Base-by-base conservation (phyloP, 2,888 invertebrate genomes). In the Chalcis sispes region DNA sequence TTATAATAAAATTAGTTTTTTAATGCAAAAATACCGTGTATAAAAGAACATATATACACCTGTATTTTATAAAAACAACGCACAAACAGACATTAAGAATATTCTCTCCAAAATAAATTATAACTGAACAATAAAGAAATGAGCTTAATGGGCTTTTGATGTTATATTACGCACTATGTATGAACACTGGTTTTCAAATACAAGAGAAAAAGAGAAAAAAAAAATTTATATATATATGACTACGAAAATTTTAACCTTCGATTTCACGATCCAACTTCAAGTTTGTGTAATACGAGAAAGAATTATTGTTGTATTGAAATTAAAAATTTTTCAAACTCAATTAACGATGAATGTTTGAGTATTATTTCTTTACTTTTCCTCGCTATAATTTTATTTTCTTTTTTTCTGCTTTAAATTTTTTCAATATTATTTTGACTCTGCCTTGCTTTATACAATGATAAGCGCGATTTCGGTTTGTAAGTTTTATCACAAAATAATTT, bases 401-500 rank as follows among this genome's bases (percentile, higher is more conserved):
- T n/a, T 65, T 46, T 64, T 58, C 52, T 3, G 3, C 20, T 18
- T 61, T 27, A 25, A 32, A 64, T 59, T 27, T 50, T 64, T 73
- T 52, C 36, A 54, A 65, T 70, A 58, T 64, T 15, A 27, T 66
- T 15, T 66, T 15, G 18, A 66, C 29, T 65, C 61, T 58, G 32
- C n/a, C 15, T 77, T 54, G 64, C 54, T 15, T 67, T 61, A 42
- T 18, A n/a, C 32, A 56, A 48, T 18, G 32, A 29, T 48, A 40
- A 62, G 42, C 59, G 54, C 48, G 64, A 77, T 72, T 69, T 54
- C 59, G 42, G 29, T 52, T 65, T 52, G 27, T 15, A 72, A 62
- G 74, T 74, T 72, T 67, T 77, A 77, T 77, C 74, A 74, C 73
- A 74, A 74, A 71, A 67, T 74, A 77, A 77, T 66, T 74, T 62